Conservation (phyloP, 2,888 invertebrate genomes). For the Gibbula magus region DNA sequence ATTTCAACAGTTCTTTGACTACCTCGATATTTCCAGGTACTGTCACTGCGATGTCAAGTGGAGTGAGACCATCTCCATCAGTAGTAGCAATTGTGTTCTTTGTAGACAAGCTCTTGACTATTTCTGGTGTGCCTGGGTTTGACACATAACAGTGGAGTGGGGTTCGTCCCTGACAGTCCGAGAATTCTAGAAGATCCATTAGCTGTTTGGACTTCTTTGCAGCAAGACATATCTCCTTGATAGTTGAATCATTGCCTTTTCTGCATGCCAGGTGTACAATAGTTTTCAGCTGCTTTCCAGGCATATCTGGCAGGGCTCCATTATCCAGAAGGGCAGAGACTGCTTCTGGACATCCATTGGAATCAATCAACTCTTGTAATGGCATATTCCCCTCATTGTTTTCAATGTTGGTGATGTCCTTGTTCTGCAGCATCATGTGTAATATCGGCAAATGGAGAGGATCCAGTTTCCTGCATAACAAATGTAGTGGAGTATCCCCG, state of each 20-base stretch:
- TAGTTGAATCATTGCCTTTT: background rate
- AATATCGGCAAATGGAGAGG: background rate
- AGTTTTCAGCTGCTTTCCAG: background rate
- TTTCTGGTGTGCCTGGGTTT: background rate
- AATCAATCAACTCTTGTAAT: background rate
- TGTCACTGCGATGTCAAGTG: background rate
- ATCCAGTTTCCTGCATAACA: background rate
- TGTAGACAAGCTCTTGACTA: background rate
- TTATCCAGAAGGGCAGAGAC: background rate
- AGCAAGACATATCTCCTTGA: background rate
- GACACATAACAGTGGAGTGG: background rate
- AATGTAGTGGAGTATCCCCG: background rate
- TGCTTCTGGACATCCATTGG: background rate
- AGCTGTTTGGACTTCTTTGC: background rate
- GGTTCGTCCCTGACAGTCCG: background rate
- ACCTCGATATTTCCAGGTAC: background rate
- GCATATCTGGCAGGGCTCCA: background rate
- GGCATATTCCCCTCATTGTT: background rate
- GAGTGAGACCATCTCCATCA: background rate
- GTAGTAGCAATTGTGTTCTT: background rate
- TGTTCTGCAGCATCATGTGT: background rate
- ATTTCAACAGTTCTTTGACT: background rate
- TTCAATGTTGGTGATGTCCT: background rate
- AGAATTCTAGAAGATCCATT: background rate
- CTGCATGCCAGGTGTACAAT: background rate